These are phyloP conservation scores for Ganaspis sp. DNA, from an alignment of 1,140 invertebrate species.

Conservation along the genomic window DNA sequence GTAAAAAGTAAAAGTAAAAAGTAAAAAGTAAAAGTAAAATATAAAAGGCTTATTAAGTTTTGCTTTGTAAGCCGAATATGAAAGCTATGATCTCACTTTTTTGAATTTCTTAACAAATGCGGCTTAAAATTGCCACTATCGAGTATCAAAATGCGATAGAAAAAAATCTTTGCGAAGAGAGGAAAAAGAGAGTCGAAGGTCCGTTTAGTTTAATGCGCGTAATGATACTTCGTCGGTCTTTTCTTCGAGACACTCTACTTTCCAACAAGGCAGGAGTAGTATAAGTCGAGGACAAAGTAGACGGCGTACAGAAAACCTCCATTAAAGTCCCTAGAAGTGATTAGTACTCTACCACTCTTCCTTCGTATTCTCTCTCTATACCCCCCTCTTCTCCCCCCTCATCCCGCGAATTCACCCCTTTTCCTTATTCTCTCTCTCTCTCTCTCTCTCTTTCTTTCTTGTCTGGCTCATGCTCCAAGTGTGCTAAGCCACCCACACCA, in stretches of 20 bases:
- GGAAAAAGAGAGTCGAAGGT: conserved; percentile 52
- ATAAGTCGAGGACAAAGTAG: conserved; percentile 76
- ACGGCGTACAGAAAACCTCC: conserved; percentile 77
- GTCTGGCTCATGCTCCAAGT: neutral
- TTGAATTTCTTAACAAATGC: too few relatives aligned
- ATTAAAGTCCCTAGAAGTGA: conserved; percentile 77
- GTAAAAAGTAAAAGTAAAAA: too few relatives aligned
- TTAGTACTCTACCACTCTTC: conserved; percentile 69
- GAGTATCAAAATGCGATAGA: neutral
- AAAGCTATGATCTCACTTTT: too few relatives aligned
- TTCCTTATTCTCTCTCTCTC: conserved; percentile 13
- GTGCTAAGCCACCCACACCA: conserved; percentile 25
- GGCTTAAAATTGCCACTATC: neutral
- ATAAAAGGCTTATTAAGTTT: too few relatives aligned
- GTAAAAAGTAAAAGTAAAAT: too few relatives aligned
- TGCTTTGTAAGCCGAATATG: too few relatives aligned
- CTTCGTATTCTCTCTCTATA: conserved; percentile 36
- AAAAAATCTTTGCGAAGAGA: neutral
- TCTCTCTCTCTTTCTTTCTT: conserved; percentile 12
- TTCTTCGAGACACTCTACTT: conserved; percentile 69
- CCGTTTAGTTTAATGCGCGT: conserved; percentile 72
- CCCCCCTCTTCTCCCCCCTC: neutral
- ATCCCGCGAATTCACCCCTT: conserved; percentile 16
- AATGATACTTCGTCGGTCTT: conserved; percentile 72
- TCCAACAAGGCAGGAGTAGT: conserved; percentile 63